Base-by-base conservation (phyloP, 2,888 invertebrate species). In the Pseudococcus jackbeardsleyi region DNA sequence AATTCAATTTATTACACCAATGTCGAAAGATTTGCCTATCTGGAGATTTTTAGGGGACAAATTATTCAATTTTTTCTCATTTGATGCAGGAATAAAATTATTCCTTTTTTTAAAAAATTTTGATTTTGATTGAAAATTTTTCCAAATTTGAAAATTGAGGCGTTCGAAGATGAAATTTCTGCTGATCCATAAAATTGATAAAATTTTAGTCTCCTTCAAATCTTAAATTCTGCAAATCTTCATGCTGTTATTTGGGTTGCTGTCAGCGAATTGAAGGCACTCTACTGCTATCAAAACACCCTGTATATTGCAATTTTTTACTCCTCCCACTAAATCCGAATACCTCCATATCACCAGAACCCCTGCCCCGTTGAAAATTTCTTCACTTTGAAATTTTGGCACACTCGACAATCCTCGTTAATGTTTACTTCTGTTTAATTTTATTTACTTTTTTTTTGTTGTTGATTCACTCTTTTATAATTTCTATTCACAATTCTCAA, bases 401-500 rank as follows among this genome's bases (percentile, higher is more conserved):
- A 82, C n/a, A 82, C 79, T 82, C 79, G 79, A 82, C 79, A 82
- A 42, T 19, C 46, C 46, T 46, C 79, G 79, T 82, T 82, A 46
- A 82, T 46, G 79, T 82, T 46, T 82, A 82, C 46, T 82, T 82
- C 79, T 46, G 79, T 82, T 77, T 77, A 77, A 82, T 82, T 82
- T 82, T 42, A 42, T 82, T 82, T 82, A 46, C 46, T 82, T 82
- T 82, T 82, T 77, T 77, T 77, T 39, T 77, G 33, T 79, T 79
- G 79, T 82, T 82, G 15, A 82, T 82, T 79, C 79, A 82, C 79
- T 82, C 79, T 82, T 82, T 82, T 82, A 82, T 82, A 82, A 82
- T 82, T 82, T 82, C 79, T 82, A 46, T 82, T 82, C 79, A 82
- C 79, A 82, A 79, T 82, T 82, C 79, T 82, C 79, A 82, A 82